These are phyloP conservation scores for Eupithecia tripunctaria DNA, from an alignment of 2,888 invertebrate species.

Conservation along the genomic window DNA sequence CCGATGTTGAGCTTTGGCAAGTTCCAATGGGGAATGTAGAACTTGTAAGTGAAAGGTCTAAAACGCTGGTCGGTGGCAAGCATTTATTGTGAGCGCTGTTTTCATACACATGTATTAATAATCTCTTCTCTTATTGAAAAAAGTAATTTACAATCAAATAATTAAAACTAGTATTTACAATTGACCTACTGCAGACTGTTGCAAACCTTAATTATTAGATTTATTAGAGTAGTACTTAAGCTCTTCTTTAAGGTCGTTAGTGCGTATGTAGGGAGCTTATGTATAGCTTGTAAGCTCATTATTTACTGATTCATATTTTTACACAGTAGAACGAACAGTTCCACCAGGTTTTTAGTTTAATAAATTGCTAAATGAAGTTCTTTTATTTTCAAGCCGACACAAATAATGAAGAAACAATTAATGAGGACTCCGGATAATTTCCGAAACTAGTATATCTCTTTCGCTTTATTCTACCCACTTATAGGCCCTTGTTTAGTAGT, in stretches of 20 bases:
- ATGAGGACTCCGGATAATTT: too few species aligned
- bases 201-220: too few species aligned
- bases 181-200: too few species aligned
- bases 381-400: background rate
- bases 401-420: background rate
- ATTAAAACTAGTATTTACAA: too few species aligned
- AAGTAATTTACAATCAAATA: too few species aligned
- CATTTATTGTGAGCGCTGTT: background rate
- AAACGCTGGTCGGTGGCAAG: constrained; percentile 59
- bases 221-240: too few species aligned
- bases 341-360: background rate
- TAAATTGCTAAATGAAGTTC: background rate
- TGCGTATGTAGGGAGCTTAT: background rate
- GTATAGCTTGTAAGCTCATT: background rate
- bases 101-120: constrained; percentile 1
- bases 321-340: too few species aligned
- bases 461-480: too few species aligned
- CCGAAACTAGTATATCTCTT: background rate
- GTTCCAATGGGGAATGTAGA: constrained; percentile 24
- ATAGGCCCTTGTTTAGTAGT: too few species aligned
- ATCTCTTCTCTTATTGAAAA: too few species aligned
- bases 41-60: constrained; percentile 42
- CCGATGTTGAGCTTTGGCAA: constrained; percentile 54
- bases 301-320: too few species aligned
- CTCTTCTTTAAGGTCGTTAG: too few species aligned